Percentiles rank a stretch among this genome's conserved stretches.
Conservation (phyloP, 2,888 invertebrate genomes). For the Pandemis cinnamomeana region DNA sequence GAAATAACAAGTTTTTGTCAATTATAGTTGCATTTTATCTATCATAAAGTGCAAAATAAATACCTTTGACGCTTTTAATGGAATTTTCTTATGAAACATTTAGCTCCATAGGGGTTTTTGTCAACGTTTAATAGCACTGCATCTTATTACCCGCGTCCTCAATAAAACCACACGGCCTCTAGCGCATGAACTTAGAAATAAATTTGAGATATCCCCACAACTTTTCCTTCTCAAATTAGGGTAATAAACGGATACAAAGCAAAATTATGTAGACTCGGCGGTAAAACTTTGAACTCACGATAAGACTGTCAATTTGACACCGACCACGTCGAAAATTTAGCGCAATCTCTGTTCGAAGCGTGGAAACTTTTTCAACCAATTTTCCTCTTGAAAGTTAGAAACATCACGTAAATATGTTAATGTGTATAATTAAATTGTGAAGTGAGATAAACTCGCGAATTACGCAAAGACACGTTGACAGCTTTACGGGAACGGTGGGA, state of each 20-base stretch:
- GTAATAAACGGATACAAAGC: background rate
- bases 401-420: conserved; percentile 35
- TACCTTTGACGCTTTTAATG: too few relatives aligned
- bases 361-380: conserved; percentile 19
- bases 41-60: too few relatives aligned
- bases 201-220: background rate
- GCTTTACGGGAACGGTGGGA: conserved; percentile 29
- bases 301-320: conserved; percentile 17
- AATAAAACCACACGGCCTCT: background rate
- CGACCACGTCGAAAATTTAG: conserved; percentile 7
- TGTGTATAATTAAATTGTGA: conserved; percentile 37
- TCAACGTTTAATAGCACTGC: background rate
- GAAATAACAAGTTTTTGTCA: too few relatives aligned
- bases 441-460: conserved; percentile 31
- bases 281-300: conserved; percentile 12
- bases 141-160: background rate
- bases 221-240: background rate
- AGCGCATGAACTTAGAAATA: background rate
- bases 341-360: background rate
- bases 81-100: background rate
- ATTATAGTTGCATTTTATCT: too few relatives aligned
- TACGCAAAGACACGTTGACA: conserved; percentile 38
- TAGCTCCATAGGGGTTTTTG: background rate
- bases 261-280: conserved; percentile 13
- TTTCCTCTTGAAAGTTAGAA: conserved; percentile 3